phyloP scores from a whole-genome alignment of 2,888 invertebrate genomes.

The Cotesia congregata region DNA sequence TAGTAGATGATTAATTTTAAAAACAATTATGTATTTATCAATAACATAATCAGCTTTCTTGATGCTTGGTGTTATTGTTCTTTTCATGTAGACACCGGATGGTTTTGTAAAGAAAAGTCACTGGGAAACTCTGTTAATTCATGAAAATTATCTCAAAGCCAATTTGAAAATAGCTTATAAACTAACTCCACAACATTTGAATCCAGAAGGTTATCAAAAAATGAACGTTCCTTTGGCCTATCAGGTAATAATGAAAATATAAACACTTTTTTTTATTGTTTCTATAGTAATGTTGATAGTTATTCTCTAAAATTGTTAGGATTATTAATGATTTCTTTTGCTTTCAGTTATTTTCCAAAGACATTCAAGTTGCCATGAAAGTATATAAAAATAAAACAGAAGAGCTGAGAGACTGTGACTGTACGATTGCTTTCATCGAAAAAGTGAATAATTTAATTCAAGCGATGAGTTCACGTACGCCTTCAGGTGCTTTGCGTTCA shows the following conservation, averaged over 20 bases:
- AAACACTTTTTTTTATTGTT: too few relatives aligned
- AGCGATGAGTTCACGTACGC: constrained; percentile 47
- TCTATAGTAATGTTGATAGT: too few relatives aligned
- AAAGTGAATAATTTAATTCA: constrained; percentile 38
- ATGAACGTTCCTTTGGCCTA: constrained; percentile 43
- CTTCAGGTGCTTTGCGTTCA: constrained; percentile 38
- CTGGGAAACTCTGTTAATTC: constrained; percentile 33
- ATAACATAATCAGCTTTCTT: too few relatives aligned
- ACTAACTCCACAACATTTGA: constrained; percentile 37
- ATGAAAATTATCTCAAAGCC: constrained; percentile 21
- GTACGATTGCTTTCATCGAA: constrained; percentile 41
- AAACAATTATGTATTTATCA: not conserved
- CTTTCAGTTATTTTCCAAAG: constrained; percentile 43
- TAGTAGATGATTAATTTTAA: not conserved
- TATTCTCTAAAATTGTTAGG: not conserved
- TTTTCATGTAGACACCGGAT: constrained; percentile 41
- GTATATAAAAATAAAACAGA: constrained; percentile 27
- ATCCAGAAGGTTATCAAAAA: constrained; percentile 40
- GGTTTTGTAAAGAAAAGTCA: constrained; percentile 39
- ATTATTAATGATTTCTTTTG: constrained; percentile 16
- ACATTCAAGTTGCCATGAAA: constrained; percentile 44
- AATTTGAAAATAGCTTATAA: constrained; percentile 36
- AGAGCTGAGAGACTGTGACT: constrained; percentile 40
- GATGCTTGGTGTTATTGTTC: too few relatives aligned
- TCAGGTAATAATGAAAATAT: constrained; percentile 23